Base-by-base conservation (phyloP, 2,888 invertebrate species). In the Erynnis tages region DNA sequence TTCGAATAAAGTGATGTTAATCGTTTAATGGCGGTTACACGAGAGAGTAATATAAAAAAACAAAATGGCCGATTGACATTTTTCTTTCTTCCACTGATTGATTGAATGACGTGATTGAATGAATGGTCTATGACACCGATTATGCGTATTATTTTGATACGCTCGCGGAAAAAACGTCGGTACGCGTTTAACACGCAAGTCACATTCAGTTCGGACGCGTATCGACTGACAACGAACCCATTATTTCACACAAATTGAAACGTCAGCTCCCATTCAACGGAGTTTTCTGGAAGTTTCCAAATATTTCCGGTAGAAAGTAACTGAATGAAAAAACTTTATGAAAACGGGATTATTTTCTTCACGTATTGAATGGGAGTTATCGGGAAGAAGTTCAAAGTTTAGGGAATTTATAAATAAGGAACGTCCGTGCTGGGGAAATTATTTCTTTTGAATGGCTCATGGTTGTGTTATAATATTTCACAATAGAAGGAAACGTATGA, bases 171-270 rank as follows among this genome's bases (percentile, higher is more conserved):
- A 37, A 37, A 21, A 37, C 16, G 7, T 11, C 27, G 2, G 1
- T 27, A 4, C 32, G 25, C 17, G 11, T 13, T 43, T n/a, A 30
- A n/a, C 16, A 52, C 23, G 50, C 50, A 38, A 52, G 44, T 44
- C 52, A 30, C 52, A 52, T 52, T 8, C 21, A 2, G 1, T 19
- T 13, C 17, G 35, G 30, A 38, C 37, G 52, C 44, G 44, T 52
- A 37, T 19, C 14, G 52, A 37, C 19, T 52, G 10, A 10, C 29
- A 37, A 52, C 8, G 23, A 14, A 19, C 5, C 29, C 35, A 37
- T 52, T 52, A 45, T 52, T 50, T 44, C 8, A 52, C 29, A 27
- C 35, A 50, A 43, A 50, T 35, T 35, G 44, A 44, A 19, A 38
- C 29, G 48, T 48, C 38, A 48, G 19, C 29, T 21, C 19, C 19